A percentile compares a stretch with the other conserved stretches of the same genome.
Evolutionary conservation across 2,888 invertebrate species (phyloP).

Genomic region (Allolobophora icterica): DNA sequence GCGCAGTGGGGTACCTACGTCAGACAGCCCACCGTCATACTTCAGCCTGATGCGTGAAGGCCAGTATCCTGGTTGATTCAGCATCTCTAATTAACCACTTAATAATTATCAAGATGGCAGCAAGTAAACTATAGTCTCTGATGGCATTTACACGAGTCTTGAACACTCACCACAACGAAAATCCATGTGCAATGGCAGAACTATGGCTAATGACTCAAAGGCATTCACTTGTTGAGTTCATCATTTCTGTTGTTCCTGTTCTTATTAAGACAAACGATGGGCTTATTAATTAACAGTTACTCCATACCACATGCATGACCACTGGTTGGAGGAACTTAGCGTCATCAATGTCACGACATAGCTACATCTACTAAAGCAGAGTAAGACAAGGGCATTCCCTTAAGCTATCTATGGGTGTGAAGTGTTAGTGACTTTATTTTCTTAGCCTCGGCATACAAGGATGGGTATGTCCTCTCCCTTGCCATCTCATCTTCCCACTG

Average conservation of each 20-base stretch:
- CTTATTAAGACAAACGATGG: background rate
- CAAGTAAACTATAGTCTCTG: background rate
- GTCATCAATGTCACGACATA: background rate
- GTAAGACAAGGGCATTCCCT: too few relatives aligned
- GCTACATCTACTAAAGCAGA: background rate
- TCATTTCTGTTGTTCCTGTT: background rate
- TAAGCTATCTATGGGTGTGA: too few relatives aligned
- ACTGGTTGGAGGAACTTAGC: background rate
- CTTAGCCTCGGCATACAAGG: too few relatives aligned
- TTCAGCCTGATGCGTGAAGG: background rate
- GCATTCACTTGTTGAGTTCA: background rate
- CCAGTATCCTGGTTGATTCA: conserved; percentile 11
- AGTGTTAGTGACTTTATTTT: too few relatives aligned
- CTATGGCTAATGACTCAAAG: background rate
- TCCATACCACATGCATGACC: background rate
- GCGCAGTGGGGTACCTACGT: background rate
- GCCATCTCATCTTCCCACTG: too few relatives aligned
- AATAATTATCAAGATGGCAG: background rate
- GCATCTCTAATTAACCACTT: conserved; percentile 17
- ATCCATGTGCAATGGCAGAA: background rate
- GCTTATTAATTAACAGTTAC: background rate
- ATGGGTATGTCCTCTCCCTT: too few relatives aligned
- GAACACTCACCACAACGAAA: background rate
- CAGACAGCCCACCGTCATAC: background rate
- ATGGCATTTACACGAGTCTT: background rate